Evolutionary conservation across 1,140 invertebrate genomes (phyloP).

Genomic region (Dendrolimus punctatus): DNA sequence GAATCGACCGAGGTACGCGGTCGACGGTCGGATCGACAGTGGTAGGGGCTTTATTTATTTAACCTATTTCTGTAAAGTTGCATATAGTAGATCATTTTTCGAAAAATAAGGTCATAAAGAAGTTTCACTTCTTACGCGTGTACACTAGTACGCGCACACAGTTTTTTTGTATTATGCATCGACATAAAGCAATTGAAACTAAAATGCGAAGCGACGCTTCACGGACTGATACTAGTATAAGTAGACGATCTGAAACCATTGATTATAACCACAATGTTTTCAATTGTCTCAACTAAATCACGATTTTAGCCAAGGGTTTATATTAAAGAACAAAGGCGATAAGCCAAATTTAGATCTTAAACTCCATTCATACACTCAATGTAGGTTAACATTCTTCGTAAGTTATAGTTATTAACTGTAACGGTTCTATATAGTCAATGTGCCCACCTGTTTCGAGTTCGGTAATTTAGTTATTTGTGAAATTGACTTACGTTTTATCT

Average conservation of each 20-base stretch:
- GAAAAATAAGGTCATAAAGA: too few species aligned
- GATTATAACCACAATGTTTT: background rate
- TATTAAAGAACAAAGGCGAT: constrained; percentile 15
- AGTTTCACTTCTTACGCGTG: too few species aligned
- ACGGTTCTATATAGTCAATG: constrained; percentile 48
- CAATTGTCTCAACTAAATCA: background rate
- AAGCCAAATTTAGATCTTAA: constrained; percentile 22
- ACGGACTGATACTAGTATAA: constrained; percentile 17
- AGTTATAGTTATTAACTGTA: constrained; percentile 25
- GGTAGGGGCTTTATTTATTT: too few species aligned
- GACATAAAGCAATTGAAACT: constrained; percentile 2
- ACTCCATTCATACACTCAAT: constrained; percentile 17
- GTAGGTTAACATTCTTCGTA: constrained; percentile 25
- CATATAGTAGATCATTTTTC: too few species aligned
- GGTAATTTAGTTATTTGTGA: constrained; percentile 27
- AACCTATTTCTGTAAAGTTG: too few species aligned
- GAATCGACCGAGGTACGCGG: too few species aligned
- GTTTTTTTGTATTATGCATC: background rate
- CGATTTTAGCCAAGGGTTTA: constrained; percentile 8
- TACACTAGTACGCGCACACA: too few species aligned
- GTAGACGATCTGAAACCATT: constrained; percentile 2
- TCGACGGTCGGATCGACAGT: too few species aligned
- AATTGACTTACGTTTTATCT: constrained; percentile 8
- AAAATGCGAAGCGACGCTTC: constrained; percentile 9
- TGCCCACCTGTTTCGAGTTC: constrained; percentile 50